Evolutionary conservation across 2,888 invertebrate species (phyloP).

Genomic region (Brachyptera putata): DNA sequence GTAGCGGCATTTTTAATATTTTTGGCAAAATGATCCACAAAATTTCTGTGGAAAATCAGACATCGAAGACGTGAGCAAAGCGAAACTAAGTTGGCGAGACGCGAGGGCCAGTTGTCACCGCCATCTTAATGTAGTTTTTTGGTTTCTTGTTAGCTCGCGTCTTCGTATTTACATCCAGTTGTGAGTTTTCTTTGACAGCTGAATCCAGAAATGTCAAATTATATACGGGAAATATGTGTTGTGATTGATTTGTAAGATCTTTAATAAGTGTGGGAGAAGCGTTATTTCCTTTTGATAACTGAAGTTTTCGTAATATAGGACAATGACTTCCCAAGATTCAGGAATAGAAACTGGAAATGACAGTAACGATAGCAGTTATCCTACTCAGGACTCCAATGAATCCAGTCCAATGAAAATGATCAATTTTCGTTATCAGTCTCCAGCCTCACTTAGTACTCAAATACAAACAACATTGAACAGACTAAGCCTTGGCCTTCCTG

Average conservation of each 20-base stretch:
- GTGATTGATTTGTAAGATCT: neutral
- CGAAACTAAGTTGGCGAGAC: too few relatives aligned
- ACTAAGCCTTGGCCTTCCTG: neutral
- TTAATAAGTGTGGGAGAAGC: neutral
- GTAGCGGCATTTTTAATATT: slow-evolving; percentile 35
- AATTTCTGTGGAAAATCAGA: too few relatives aligned
- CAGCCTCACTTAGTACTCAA: neutral
- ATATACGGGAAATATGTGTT: neutral
- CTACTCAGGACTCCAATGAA: slow-evolving; percentile 9
- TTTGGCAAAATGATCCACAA: neutral
- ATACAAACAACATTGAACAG: neutral
- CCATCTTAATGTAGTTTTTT: too few relatives aligned
- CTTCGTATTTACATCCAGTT: too few relatives aligned
- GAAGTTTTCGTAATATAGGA: neutral
- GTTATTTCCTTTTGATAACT: neutral
- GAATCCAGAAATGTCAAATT: too few relatives aligned
- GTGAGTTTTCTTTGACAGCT: too few relatives aligned
- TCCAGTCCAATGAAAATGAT: slow-evolving; percentile 6
- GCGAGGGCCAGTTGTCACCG: too few relatives aligned
- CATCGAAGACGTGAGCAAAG: too few relatives aligned
- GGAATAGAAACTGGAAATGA: slow-evolving; percentile 71
- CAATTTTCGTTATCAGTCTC: slow-evolving; percentile 5
- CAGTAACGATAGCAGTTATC: slow-evolving; percentile 55
- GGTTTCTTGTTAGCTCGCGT: too few relatives aligned
- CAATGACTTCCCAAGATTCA: slow-evolving; percentile 58